Evolutionary conservation across 2,113 vertebrate species (phyloP).

Genomic region (Sakesphorus luctuosus): DNA sequence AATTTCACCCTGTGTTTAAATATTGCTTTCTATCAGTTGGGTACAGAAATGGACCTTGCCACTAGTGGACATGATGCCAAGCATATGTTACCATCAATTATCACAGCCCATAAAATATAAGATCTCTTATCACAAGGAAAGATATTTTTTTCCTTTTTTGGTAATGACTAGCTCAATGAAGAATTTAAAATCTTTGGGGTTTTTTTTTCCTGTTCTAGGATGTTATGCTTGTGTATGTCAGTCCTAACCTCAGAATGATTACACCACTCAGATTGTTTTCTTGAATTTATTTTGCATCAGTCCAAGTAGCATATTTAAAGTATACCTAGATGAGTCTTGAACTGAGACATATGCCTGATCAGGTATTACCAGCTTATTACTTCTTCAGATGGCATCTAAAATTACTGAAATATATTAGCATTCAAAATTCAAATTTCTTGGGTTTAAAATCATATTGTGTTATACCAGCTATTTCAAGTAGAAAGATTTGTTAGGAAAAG

Average conservation of each 20-base stretch:
- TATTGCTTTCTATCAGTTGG: background rate
- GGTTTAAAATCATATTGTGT: conserved; percentile 13
- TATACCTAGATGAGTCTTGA: background rate
- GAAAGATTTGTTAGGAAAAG: conserved; percentile 3
- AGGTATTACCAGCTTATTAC: background rate
- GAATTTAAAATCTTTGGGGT: background rate
- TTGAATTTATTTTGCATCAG: background rate
- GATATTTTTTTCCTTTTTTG: background rate
- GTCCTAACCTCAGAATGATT: background rate
- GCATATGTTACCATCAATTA: background rate
- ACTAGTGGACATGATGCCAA: background rate
- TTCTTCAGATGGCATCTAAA: background rate
- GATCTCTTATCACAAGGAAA: background rate
- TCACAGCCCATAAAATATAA: background rate
- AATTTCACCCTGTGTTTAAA: background rate
- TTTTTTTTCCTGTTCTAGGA: background rate
- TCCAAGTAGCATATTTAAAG: background rate
- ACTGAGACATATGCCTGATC: background rate
- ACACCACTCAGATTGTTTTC: background rate
- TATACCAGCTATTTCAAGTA: conserved; percentile 8
- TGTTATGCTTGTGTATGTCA: background rate
- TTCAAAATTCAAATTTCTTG: conserved; percentile 4
- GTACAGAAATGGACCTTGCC: background rate
- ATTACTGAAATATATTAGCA: conserved; percentile 8
- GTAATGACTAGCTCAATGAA: background rate